These are phyloP conservation scores for Vanessa atalanta DNA, from an alignment of 1,140 invertebrate genomes.

Conservation along the genomic window DNA sequence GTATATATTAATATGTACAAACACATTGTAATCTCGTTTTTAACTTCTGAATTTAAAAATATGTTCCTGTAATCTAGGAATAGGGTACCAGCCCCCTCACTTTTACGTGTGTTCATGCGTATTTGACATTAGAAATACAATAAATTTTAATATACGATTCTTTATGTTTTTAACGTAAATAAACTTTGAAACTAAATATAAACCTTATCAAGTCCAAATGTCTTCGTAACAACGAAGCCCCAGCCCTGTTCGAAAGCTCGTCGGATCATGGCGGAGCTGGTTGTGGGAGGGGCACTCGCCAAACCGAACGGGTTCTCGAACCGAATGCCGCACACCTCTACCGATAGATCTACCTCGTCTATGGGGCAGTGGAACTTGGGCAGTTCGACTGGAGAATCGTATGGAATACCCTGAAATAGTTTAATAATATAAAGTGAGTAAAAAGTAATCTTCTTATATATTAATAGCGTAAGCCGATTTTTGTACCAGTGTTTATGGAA, in stretches of 20 bases:
- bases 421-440: not conserved
- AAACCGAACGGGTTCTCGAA: slow-evolving; percentile 99
- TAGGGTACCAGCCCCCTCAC: too few species aligned
- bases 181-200: not conserved
- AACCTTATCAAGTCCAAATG: slow-evolving; percentile 96
- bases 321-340: slow-evolving; percentile 94
- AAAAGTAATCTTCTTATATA: not conserved
- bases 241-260: slow-evolving; percentile 97
- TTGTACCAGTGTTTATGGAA: too few species aligned
- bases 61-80: too few species aligned
- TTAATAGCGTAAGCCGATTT: not conserved
- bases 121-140: not conserved
- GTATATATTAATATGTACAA: too few species aligned
- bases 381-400: slow-evolving; percentile 86
- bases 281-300: slow-evolving; percentile 97
- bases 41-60: too few species aligned
- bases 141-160: too few species aligned
- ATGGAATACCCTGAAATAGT: slow-evolving; percentile 81
- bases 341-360: slow-evolving; percentile 95
- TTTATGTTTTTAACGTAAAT: not conserved
- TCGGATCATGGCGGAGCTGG: slow-evolving; percentile 96
- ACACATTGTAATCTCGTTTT: too few species aligned
- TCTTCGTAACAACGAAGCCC: slow-evolving; percentile 98
- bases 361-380: slow-evolving; percentile 97
- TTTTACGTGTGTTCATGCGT: too few species aligned